These are phyloP conservation scores for Acanthornis magna DNA, from an alignment of 2,797 vertebrate genomes.

Conservation along the genomic window DNA sequence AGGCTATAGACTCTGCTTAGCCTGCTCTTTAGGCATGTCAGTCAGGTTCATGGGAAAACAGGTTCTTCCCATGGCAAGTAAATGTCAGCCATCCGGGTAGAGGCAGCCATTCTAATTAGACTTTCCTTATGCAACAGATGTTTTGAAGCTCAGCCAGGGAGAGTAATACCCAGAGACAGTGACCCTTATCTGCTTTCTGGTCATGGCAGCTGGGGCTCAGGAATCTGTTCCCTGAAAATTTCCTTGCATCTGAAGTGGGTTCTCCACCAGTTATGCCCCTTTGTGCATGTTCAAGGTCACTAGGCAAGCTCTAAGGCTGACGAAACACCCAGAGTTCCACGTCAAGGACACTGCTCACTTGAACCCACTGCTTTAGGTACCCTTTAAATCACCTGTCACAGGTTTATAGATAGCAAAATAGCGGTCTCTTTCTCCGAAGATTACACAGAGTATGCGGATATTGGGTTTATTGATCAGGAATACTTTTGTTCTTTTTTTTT, in stretches of 20 bases:
- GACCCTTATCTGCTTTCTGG: background rate
- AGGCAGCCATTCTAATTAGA: background rate
- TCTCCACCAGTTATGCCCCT: background rate
- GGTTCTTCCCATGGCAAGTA: conserved; percentile 41
- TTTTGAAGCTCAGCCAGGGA: conserved; percentile 22
- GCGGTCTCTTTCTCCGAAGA: background rate
- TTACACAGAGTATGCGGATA: background rate
- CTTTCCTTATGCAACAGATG: background rate
- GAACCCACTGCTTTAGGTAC: background rate
- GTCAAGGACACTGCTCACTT: rapidly evolving
- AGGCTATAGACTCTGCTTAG: background rate
- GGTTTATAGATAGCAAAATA: background rate
- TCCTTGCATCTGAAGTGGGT: background rate
- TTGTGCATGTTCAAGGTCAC: background rate
- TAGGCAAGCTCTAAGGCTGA: background rate
- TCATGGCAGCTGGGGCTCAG: background rate
- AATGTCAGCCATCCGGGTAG: background rate
- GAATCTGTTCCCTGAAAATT: background rate
- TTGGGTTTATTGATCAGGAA: background rate
- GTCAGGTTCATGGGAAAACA: conserved; percentile 27
- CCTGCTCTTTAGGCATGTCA: background rate
- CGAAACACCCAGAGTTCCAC: background rate
- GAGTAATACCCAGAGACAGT: background rate
- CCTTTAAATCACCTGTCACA: background rate
- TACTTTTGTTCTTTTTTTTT: background rate